Conservation (phyloP, 1,140 invertebrate genomes). For the Trichogramma pretiosum region DNA sequence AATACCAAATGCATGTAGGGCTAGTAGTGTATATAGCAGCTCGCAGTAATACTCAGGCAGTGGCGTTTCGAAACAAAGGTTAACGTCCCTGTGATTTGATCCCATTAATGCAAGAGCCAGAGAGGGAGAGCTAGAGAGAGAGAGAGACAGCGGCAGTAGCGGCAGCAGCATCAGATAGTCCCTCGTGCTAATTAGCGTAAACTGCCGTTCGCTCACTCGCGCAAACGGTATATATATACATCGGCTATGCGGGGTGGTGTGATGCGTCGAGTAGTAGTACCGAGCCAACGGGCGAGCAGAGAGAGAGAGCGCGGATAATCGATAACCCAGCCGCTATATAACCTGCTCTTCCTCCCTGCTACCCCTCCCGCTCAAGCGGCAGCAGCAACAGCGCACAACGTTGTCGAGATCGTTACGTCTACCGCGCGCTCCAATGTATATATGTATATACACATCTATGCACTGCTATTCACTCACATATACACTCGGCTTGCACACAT, state of each 20-base stretch:
- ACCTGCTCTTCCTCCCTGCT: not conserved
- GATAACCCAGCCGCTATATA: conserved; percentile 21
- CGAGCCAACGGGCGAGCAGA: too few relatives aligned
- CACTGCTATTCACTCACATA: too few relatives aligned
- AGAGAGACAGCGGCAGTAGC: not conserved
- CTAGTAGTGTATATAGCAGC: not conserved
- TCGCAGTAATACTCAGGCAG: not conserved
- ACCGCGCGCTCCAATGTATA: conserved; percentile 22
- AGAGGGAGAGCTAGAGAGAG: not conserved
- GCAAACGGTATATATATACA: too few relatives aligned
- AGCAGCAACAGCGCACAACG: not conserved
- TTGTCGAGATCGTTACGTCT: not conserved
- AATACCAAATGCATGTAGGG: not conserved
- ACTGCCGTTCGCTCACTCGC: conserved; percentile 33
- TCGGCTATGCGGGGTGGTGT: too few relatives aligned
- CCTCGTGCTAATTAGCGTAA: conserved; percentile 36
- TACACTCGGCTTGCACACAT: too few relatives aligned
- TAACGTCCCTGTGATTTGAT: conserved; percentile 35
- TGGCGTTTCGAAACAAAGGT: conserved; percentile 30
- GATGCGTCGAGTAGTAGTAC: too few relatives aligned
- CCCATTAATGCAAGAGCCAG: conserved; percentile 30
- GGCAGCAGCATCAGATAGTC: not conserved
- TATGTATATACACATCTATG: not conserved
- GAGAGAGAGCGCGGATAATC: conserved; percentile 22
- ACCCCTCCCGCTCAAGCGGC: not conserved